phyloP scores from a whole-genome alignment of 2,797 vertebrate species.

The Eulemur rubriventer region DNA sequence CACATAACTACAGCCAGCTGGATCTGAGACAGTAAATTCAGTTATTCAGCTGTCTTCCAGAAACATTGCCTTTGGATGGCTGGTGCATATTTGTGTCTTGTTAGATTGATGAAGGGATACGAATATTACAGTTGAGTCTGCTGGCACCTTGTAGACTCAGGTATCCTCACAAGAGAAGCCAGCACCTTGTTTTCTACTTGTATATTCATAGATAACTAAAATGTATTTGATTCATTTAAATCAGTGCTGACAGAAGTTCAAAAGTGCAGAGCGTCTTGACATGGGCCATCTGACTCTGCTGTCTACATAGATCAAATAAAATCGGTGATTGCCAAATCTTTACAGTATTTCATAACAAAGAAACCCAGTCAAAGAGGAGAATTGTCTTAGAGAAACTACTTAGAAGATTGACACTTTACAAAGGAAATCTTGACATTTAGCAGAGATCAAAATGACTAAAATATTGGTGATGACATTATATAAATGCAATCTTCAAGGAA shows the following conservation, averaged over 20 bases:
- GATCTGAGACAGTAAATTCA: neutral
- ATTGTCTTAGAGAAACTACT: slow-evolving; percentile 8
- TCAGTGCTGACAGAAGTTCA: neutral
- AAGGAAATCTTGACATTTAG: slow-evolving; percentile 37
- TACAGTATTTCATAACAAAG: neutral
- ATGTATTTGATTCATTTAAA: neutral
- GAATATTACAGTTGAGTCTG: neutral
- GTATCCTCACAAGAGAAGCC: neutral
- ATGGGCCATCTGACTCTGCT: neutral
- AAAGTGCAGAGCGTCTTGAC: neutral
- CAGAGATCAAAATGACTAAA: slow-evolving; percentile 13
- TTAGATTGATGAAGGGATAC: neutral
- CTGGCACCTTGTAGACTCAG: neutral
- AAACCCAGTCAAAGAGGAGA: slow-evolving; percentile 22
- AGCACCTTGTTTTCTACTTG: neutral
- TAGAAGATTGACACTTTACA: neutral
- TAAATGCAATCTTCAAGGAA: neutral
- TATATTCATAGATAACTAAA: neutral
- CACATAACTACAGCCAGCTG: neutral
- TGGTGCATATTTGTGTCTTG: neutral
- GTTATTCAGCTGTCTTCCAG: slow-evolving; percentile 22
- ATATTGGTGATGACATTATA: neutral
- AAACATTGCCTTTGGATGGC: neutral
- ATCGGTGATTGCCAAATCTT: neutral
- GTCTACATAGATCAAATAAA: neutral